These are phyloP conservation scores for Eudyptes chrysolophus DNA, from an alignment of 2,113 vertebrate genomes.

Conservation along the genomic window DNA sequence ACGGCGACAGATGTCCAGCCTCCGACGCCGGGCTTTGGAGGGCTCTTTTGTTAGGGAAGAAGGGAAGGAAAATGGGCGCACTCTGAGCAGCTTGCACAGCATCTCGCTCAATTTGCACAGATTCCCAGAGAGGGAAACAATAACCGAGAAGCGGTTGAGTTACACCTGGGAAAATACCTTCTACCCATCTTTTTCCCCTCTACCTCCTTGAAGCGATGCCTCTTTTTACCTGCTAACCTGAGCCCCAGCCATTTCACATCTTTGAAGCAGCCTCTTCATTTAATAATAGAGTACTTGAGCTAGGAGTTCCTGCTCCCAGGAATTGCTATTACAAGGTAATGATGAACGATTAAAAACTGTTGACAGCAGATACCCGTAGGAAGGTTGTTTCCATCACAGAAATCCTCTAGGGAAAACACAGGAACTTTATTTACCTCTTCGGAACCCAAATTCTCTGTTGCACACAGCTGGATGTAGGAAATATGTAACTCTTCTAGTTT, in stretches of 20 bases:
- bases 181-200: background rate
- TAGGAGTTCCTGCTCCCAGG: background rate
- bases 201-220: background rate
- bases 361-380: background rate
- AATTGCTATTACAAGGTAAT: background rate
- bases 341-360: constrained; percentile 26
- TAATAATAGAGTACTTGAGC: background rate
- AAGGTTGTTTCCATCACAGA: background rate
- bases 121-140: constrained; percentile 78
- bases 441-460: background rate
- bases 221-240: constrained; percentile 52
- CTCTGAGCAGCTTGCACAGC: constrained; percentile 51
- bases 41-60: constrained; percentile 60
- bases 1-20: constrained; percentile 88
- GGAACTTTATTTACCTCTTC: background rate
- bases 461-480: background rate
- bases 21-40: constrained; percentile 70
- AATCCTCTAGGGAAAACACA: background rate
- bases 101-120: constrained; percentile 12
- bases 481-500: background rate
- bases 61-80: constrained; percentile 42
- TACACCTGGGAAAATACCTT: constrained; percentile 72
- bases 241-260: background rate
- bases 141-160: constrained; percentile 64
- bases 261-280: background rate